A percentile compares a stretch with the other conserved stretches of the same genome.
Conservation (phyloP, 2,888 invertebrate species). For the Dolichomitus sp. region DNA sequence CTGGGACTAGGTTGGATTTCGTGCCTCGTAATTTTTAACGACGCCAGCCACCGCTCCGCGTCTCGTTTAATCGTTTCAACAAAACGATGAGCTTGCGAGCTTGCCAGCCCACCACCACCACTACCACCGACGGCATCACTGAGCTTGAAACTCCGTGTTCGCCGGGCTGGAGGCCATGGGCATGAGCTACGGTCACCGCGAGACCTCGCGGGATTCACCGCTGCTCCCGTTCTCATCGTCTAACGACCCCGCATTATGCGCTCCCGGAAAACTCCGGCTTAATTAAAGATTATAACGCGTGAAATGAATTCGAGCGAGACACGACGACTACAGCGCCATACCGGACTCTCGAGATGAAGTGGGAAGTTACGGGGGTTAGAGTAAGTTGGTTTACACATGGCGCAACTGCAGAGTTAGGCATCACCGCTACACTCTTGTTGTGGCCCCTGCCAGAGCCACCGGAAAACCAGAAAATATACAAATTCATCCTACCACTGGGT, state of each 20-base stretch:
- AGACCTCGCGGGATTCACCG: conserved; percentile 68
- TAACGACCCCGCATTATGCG: conserved; percentile 80
- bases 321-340: conserved; percentile 60
- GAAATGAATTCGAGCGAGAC: conserved; percentile 79
- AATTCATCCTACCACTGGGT: neutral
- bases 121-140: conserved; percentile 14
- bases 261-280: conserved; percentile 77
- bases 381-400: neutral
- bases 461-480: conserved; percentile 30
- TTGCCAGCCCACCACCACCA: conserved; percentile 2
- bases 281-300: conserved; percentile 83
- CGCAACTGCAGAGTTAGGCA: conserved; percentile 21
- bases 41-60: conserved; percentile 70
- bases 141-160: conserved; percentile 48
- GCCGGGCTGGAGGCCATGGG: conserved; percentile 46
- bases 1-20: conserved; percentile 60
- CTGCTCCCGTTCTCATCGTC: conserved; percentile 69
- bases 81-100: conserved; percentile 65
- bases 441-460: neutral
- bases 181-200: conserved; percentile 61
- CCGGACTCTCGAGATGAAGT: conserved; percentile 33
- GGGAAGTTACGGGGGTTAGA: conserved; percentile 8
- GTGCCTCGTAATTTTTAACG: conserved; percentile 79
- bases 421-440: neutral
- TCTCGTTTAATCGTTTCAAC: conserved; percentile 66